Base-by-base conservation (phyloP, 2,797 vertebrate genomes). In the Mus caroli region DNA sequence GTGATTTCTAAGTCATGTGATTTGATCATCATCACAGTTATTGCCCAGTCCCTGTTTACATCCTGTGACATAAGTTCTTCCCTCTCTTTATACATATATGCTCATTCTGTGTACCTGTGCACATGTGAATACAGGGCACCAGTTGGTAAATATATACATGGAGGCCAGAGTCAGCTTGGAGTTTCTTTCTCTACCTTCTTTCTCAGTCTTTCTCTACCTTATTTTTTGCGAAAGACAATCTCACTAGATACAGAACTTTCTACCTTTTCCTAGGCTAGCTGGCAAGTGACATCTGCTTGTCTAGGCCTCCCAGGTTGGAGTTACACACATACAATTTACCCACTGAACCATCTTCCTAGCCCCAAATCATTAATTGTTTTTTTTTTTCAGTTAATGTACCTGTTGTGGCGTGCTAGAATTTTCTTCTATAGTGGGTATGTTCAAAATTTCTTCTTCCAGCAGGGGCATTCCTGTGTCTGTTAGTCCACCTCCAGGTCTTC, bases 351-450 rank as follows among this genome's bases (percentile, higher is more conserved):
- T 40, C 64, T 71, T 69, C 64, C 84, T 71, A 71, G 50, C n/a
- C 50, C 13, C n/a, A 71, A 87, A 34, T 6, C 62, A n/a, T 17
- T 60, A 8, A 8, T 14, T 56, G 13, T 67, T 67, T 37, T 77
- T 67, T 67, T 37, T 77, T 50, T 54, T 86, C 34, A 56, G 64
- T 60, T 54, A 82, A 94, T 77, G 0, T 96, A 99, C 99, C 97
- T 97, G 94, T 8, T 97, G 98, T 75, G 97, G 79, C 28, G 64
- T 95, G 87, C n/a, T 76, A 43, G 46, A 31, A 80, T 37, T 98
- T 52, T 96, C 97, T 40, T 98, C 97, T 24, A 75, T 3, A 4
- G 43, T 43, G 92, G 96, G 78, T 10, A 71, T 1, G 76, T 0
- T 1, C 6, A 11, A 0, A 80, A 80, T 67, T 71, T 98, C 98